These are phyloP conservation scores for Lytechinus pictus DNA, from an alignment of 35 echinoderm and acorn worm species.

Conservation along the genomic window DNA sequence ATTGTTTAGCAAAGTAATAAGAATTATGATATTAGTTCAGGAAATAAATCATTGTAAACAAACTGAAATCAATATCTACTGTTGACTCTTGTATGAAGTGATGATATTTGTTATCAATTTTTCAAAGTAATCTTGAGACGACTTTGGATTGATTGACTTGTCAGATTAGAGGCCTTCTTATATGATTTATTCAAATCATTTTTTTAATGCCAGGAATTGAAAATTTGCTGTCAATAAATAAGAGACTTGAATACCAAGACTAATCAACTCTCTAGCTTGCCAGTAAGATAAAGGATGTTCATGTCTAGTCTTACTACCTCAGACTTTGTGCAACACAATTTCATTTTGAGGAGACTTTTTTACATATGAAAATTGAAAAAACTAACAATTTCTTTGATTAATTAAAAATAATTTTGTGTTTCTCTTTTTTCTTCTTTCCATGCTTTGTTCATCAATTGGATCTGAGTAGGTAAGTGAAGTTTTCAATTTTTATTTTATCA, in stretches of 20 bases:
- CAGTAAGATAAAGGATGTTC: too few species aligned
- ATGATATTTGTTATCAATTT: not conserved
- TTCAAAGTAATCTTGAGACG: not conserved
- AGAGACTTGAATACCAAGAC: too few species aligned
- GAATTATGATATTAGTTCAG: not conserved
- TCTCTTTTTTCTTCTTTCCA: not conserved
- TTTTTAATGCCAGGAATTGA: not conserved
- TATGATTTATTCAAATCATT: not conserved
- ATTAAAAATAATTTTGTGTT: too few species aligned
- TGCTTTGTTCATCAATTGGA: not conserved
- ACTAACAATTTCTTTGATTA: too few species aligned
- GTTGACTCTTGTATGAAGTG: not conserved
- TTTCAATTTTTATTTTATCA: too few species aligned
- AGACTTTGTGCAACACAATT: too few species aligned
- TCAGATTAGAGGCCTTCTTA: not conserved
- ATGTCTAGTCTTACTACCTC: too few species aligned
- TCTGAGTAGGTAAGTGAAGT: not conserved
- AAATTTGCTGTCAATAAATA: too few species aligned
- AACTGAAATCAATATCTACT: not conserved
- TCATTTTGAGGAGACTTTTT: too few species aligned
- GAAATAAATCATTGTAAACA: not conserved
- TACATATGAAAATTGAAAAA: too few species aligned
- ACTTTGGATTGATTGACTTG: not conserved
- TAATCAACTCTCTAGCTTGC: too few species aligned
- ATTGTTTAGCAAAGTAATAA: too few species aligned